Conservation (phyloP, 2,797 vertebrate genomes). For the Chrosomus eos region DNA sequence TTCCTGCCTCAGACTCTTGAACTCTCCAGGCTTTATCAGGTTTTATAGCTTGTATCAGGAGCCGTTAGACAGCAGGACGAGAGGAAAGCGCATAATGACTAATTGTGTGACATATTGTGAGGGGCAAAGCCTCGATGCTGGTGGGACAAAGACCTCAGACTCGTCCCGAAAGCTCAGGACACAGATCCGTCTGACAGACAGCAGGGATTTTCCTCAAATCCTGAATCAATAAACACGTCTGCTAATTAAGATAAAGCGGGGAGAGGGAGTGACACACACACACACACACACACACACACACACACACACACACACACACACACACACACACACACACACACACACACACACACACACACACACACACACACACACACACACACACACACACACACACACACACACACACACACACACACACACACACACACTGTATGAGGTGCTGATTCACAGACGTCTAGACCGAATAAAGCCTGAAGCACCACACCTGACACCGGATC, state of each 20-base stretch:
- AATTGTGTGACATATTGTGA: conserved; percentile 42
- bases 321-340: no score
- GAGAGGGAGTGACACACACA: conserved; percentile 27
- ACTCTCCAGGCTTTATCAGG: no score
- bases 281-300: no score
- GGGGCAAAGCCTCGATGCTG: conserved; percentile 6
- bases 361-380: no score
- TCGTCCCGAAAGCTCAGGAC: conserved; percentile 65
- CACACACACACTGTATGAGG: not conserved
- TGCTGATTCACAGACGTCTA: conserved; percentile 71
- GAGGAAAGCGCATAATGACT: conserved; percentile 28
- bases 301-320: no score
- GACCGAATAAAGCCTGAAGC: conserved; percentile 64
- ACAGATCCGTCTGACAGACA: conserved; percentile 78
- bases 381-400: not conserved
- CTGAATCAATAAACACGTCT: conserved; percentile 80
- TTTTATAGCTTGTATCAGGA: not conserved
- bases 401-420: no score
- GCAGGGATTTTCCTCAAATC: conserved; percentile 74
- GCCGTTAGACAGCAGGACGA: not conserved
- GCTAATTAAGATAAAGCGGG: conserved; percentile 73
- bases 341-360: conserved; percentile 10
- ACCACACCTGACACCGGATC: conserved; percentile 39
- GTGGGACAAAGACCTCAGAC: conserved; percentile 11
- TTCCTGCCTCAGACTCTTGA: no score